Base-by-base conservation (phyloP, 64 coral and sea anemone species). In the Acropora yongei region DNA sequence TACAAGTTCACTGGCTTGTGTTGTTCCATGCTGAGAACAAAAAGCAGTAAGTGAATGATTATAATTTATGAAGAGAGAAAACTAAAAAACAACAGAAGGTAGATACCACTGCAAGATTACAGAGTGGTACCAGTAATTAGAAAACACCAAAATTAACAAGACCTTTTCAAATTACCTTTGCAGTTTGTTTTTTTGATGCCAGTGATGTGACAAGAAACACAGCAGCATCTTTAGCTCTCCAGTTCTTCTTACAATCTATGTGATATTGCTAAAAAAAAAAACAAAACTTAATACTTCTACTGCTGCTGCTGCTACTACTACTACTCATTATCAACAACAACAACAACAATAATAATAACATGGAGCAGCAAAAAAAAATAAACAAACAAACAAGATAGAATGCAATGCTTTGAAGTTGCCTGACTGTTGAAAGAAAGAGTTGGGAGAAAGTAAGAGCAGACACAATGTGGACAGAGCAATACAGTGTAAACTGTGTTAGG, bases 201-300 rank as follows among this genome's bases (percentile, higher is more conserved):
- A 99, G 78, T 79, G 97, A 99, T 30, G 97, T 99, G 2, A 99
- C 97, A 49, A 99, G 77, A 75, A 94, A 99, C 65, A 99, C 93
- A 8, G 97, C 97, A 72, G 94, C 94, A 92, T 99, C 97, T 84
- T 99, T 99, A 80, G 94, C 79, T 85, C 94, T 99, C 97, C 97
- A 99, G 73, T 96, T 99, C 50, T 86, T 80, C 75, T 93, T 80
- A 50, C 87, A 78, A 17, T 95, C 75, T 55, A 78, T 40, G 42
- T 96, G 83, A 86, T 99, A 96, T 93, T 91, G 94, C 97, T 99
- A 45, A 69, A 49, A 84, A 47, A 77, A 72, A 76, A 65, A 42
- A 30, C n/a, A 13, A 76, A 14, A 63, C 30, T 30, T 30, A 30
- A 30, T 30, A 30, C 30, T 30, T 30, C 30, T 30, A 30, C 30